Base-by-base conservation (phyloP, 2,797 vertebrate genomes). In the Moxostoma hubbsi region DNA sequence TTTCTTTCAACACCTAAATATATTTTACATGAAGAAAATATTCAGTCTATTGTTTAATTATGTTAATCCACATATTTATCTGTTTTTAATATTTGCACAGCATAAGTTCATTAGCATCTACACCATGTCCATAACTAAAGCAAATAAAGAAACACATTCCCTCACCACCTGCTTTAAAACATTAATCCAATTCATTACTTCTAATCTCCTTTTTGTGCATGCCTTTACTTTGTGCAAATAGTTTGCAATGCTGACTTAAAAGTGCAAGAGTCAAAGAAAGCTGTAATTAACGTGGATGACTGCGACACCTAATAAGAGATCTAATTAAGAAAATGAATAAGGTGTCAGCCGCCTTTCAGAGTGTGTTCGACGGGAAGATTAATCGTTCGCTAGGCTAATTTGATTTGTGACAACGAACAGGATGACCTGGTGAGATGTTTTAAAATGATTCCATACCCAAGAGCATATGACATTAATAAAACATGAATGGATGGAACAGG, bases 281-380 rank as follows among this genome's bases (percentile, higher is more conserved):
- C 77, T 83, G 82, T 93, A 92, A 94, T 94, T 92, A 93, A 89
- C 91, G 66, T 73, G 87, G 88, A 92, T 65, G 84, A 93, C 89
- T 93, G 88, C 84, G 87, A 93, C 92, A 91, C 89, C 89, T 93
- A 91, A 93, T 94, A 92, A 91, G 89, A 93, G 91, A 92, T 91
- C 87, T 93, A 92, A 94, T 94, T 94, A 94, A 92, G 90, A 86
- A 93, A 94, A 93, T 92, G 90, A 93, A 94, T 93, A 94, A 93
- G 93, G 93, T 93, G 93, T 92, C 93, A 91, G 86, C 88, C 89
- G 87, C 65, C 81, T 92, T 92, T 92, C 89, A 89, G 85, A 84
- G 87, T 43, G 78, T 88, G 84, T 90, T 87, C 85, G 72, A 83
- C 81, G 86, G 84, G 87, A 92, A 92, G 93, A 94, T 94, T 94